phyloP scores from a whole-genome alignment of 2,888 invertebrate species.

The Philereme transversata region DNA sequence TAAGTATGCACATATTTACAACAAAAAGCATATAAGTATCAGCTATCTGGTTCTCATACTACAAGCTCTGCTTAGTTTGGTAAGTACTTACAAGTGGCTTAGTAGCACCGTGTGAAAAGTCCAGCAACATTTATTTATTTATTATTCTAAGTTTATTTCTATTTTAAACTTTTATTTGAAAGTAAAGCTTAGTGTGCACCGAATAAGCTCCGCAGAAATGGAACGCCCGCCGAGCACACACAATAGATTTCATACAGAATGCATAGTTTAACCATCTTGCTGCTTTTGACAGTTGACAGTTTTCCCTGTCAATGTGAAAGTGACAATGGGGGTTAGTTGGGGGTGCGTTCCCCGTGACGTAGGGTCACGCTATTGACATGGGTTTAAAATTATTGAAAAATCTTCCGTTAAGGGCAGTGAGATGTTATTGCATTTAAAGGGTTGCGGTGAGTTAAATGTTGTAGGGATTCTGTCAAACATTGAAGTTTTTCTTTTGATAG shows the following conservation, averaged over 20 bases:
- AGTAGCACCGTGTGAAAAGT: no score
- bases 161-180: conserved; percentile 12
- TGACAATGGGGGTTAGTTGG: conserved; percentile 76
- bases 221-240: conserved; percentile 55
- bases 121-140: no score
- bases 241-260: conserved; percentile 68
- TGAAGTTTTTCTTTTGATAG: conserved; percentile 4
- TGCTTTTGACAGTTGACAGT: conserved; percentile 84
- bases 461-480: conserved; percentile 40
- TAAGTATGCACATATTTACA: no score
- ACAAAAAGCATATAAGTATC: no score
- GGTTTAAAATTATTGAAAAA: conserved; percentile 81
- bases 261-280: conserved; percentile 81
- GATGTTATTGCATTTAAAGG: conserved; percentile 54
- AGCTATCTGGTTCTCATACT: no score
- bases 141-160: not conserved
- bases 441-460: conserved; percentile 49
- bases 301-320: conserved; percentile 71
- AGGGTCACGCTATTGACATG: conserved; percentile 70
- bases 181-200: conserved; percentile 40
- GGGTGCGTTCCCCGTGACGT: conserved; percentile 65
- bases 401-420: conserved; percentile 57
- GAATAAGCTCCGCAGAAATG: conserved; percentile 30
- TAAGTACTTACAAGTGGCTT: no score
- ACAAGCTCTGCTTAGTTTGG: no score